Evolutionary conservation across 1,140 invertebrate genomes (phyloP), one percentile per base, ranked within the genome.

Genomic region (Vollenhovia emeryi): DNA sequence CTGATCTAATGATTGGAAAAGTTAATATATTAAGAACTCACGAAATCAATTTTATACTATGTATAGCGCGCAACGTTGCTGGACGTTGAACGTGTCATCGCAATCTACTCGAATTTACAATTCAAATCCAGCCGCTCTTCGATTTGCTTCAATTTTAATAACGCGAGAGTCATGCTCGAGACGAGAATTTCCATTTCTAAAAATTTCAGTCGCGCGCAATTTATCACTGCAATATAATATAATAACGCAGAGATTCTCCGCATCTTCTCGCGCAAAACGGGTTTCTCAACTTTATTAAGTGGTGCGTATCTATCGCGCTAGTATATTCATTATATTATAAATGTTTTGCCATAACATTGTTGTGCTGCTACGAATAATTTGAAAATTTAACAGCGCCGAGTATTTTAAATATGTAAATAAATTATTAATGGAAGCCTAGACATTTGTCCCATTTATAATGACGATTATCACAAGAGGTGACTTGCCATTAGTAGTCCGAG

Each of bases 11-110:
- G 40, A 50, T 40, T 27, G 52, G 5, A 30, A 73, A 59, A 43
- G 43, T 24, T 11, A 33, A 27, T 45, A 24, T 13, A 30, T 73
- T 60, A 64, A 21, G 52, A 55, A 75, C n/a, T 9, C 6, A 30
- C 27, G 40, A 62, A 75, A 69, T 21, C 33, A 64, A 88, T 83
- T 40, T 69, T 79, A 68, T 75, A 88, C 84, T 69, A 50, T 64
- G 66, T 74, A 68, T 74, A 83, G 74, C 21, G 30, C 30, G 36
- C 6, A 43, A 73, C 6, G 45, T 68, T 30, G 57, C 30, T 30
- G 33, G n/a, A 69, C 18, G 11, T 27, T 33, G 5, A 15, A 36
- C 24, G n/a, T 9, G 21, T 15, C 18, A 36, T 62, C 1, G n/a
- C 50, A 30, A 69, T 84, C 3, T 64, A 13, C n/a, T 60, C 8